phyloP scores from a whole-genome alignment of 2,888 invertebrate genomes.

The Polia nebulosa region DNA sequence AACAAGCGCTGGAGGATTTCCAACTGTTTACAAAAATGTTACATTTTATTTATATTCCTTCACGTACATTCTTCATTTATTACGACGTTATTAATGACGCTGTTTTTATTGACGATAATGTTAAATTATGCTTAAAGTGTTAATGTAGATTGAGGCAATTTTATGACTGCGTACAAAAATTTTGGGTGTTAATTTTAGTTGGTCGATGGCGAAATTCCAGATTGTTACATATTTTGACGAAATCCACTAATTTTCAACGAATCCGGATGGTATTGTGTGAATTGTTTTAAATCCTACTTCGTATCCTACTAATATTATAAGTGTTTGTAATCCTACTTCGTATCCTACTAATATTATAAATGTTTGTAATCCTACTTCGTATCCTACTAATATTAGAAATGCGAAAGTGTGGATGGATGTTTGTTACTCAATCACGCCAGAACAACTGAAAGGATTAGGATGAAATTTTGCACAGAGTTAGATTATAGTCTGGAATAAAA shows the following conservation, averaged over 20 bases:
- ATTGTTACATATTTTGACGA: constrained; percentile 42
- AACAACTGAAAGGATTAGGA: too few species aligned
- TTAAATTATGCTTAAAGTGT: constrained; percentile 12
- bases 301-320: too few species aligned
- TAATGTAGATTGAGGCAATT: constrained; percentile 1
- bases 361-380: too few species aligned
- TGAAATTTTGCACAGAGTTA: too few species aligned
- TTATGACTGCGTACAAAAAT: background rate
- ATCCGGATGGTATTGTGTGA: too few species aligned
- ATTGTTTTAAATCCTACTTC: too few species aligned
- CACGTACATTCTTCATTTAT: constrained; percentile 32
- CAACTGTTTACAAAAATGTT: constrained; percentile 76
- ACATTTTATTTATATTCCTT: constrained; percentile 65
- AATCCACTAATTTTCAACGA: constrained; percentile 17
- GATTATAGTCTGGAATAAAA: too few species aligned
- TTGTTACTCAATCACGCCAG: too few species aligned
- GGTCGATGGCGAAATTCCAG: constrained; percentile 47
- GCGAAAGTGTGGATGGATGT: too few species aligned
- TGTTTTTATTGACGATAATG: constrained; percentile 18
- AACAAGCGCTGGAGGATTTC: constrained; percentile 83
- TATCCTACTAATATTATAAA: too few species aligned
- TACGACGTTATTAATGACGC: constrained; percentile 25
- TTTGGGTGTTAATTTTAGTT: constrained; percentile 28
- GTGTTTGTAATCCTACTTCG: too few species aligned
- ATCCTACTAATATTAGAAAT: too few species aligned